Evolutionary conservation across 2,113 vertebrate genomes (phyloP).

Genomic region (Mesitornis unicolor): DNA sequence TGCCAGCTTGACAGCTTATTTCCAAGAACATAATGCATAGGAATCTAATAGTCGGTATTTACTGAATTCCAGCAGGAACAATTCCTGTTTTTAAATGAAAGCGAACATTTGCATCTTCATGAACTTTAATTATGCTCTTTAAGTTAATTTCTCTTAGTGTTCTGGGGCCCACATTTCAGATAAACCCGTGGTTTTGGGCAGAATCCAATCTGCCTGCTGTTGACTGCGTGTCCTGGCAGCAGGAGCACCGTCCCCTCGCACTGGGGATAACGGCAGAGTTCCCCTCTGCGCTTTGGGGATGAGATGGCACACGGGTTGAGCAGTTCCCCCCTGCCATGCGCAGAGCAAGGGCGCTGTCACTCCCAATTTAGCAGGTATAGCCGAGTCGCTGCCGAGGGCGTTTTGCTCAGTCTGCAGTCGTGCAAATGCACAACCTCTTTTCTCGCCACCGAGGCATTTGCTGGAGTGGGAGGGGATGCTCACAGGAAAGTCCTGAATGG

Average conservation of each 20-base stretch:
- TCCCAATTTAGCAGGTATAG: neutral
- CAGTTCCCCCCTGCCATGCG: rapidly evolving
- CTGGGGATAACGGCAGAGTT: neutral
- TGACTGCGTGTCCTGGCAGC: neutral
- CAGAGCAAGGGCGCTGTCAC: neutral
- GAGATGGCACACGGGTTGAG: neutral
- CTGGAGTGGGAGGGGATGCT: neutral
- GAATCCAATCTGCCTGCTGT: too few relatives aligned
- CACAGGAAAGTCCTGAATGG: neutral
- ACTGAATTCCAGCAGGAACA: neutral
- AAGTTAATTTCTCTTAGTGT: neutral
- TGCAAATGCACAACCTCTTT: neutral
- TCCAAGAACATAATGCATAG: neutral
- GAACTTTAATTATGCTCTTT: neutral
- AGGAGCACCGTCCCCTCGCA: neutral
- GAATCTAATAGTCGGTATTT: neutral
- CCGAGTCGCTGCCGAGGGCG: neutral
- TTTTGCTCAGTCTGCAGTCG: neutral
- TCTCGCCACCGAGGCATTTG: neutral
- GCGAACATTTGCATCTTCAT: rapidly evolving
- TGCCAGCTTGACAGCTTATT: neutral
- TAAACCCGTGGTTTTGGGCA: neutral
- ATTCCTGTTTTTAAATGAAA: neutral
- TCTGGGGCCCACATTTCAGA: neutral
- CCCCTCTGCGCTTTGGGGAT: neutral